Percentiles rank a stretch among this genome's conserved stretches.
Evolutionary conservation across 2,888 invertebrate genomes (phyloP).

Genomic region (Drosophila rellima): DNA sequence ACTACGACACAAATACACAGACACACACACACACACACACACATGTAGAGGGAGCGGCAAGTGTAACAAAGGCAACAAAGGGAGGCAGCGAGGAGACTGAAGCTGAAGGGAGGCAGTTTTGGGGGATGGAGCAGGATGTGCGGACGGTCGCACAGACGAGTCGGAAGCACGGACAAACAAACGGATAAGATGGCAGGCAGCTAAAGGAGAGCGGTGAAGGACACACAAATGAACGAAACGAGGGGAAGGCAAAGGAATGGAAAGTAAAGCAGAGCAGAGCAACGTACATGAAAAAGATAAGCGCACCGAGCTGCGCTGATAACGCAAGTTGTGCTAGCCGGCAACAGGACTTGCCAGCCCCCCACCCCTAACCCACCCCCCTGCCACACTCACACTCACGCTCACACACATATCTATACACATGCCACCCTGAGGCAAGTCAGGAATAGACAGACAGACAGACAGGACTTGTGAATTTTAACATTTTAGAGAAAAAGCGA

Average conservation of each 20-base stretch:
- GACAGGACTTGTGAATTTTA: slow-evolving; percentile 76
- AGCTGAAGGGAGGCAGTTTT: neutral
- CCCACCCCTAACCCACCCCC: neutral
- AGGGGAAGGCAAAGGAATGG: slow-evolving; percentile 8
- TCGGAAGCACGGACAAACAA: slow-evolving; percentile 80
- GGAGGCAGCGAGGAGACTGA: neutral
- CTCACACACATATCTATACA: neutral
- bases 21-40: slow-evolving; percentile 24
- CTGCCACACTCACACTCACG: neutral
- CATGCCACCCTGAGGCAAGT: slow-evolving; percentile 38
- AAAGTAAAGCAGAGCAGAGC: slow-evolving; percentile 16
- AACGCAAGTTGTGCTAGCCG: slow-evolving; percentile 64
- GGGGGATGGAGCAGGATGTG: slow-evolving; percentile 69
- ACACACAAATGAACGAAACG: slow-evolving; percentile 41
- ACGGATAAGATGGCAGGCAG: slow-evolving; percentile 72
- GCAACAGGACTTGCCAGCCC: slow-evolving; percentile 21
- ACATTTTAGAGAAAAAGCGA: slow-evolving; percentile 83
- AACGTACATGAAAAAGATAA: slow-evolving; percentile 78
- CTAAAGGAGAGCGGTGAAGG: slow-evolving; percentile 38
- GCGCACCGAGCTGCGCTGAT: slow-evolving; percentile 74
- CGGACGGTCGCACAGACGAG: slow-evolving; percentile 80
- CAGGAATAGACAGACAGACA: slow-evolving; percentile 36
- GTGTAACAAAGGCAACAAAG: slow-evolving; percentile 26
- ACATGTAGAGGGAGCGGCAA: slow-evolving; percentile 20
- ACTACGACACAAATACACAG: slow-evolving; percentile 59